Conservation (phyloP, 2,113 vertebrate species). For the Bubo blakistoni region DNA sequence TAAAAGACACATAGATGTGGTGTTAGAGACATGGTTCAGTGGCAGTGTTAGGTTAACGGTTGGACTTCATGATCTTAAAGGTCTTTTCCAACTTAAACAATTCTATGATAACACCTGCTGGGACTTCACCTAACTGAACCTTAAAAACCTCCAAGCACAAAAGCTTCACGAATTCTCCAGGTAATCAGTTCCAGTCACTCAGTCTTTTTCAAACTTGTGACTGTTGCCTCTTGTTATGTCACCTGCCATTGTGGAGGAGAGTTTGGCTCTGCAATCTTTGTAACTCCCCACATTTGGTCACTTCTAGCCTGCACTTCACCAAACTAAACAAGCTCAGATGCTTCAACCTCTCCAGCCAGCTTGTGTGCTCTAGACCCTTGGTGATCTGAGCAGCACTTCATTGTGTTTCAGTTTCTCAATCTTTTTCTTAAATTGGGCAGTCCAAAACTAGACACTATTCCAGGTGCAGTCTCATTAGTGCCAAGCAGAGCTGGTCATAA, state of each 20-base stretch:
- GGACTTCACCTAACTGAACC: background rate
- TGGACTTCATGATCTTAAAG: background rate
- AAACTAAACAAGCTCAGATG: background rate
- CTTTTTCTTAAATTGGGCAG: background rate
- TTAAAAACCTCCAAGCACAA: background rate
- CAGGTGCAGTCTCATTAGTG: background rate
- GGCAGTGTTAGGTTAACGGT: background rate
- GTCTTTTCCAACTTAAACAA: background rate
- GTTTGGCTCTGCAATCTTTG: background rate
- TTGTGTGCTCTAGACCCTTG: background rate
- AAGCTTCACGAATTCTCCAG: background rate
- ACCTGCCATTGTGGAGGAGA: background rate
- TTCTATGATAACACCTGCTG: background rate
- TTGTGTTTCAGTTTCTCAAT: background rate
- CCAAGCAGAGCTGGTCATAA: background rate
- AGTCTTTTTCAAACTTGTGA: background rate
- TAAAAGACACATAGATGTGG: no score
- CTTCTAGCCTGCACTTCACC: background rate
- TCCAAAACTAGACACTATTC: background rate
- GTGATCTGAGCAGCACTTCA: background rate
- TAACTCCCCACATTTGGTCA: accelerated
- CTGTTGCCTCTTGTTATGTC: background rate
- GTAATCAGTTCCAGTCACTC: background rate
- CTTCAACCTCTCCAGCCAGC: background rate
- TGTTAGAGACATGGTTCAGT: background rate